Evolutionary conservation across 2,797 vertebrate species (phyloP), one percentile per base, ranked within the genome.

Genomic region (Lagocephalus sceleratus): DNA sequence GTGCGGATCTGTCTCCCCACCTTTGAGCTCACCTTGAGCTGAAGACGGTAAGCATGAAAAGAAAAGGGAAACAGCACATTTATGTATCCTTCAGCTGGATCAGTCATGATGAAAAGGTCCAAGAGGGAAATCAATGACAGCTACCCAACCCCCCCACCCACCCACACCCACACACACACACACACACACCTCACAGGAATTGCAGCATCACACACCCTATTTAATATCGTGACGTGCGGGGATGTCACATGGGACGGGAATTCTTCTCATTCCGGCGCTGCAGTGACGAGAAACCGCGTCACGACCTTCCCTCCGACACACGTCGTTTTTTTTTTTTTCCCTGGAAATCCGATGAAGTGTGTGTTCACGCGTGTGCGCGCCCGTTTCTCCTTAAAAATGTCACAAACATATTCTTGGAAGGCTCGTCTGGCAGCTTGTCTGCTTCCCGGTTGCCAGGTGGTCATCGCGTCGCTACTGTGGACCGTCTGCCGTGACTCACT

Each of bases 401-500:
- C 70, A 64, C 54, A 47, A 49, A 47, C 44, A 38, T 67, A 51
- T 79, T 82, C 77, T 76, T 71, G 75, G 82, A 85, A 85, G 66
- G 51, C 51, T 73, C 50, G 46, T 56, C 40, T 47, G 6, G 48
- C 67, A 56, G 50, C 12, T 9, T 20, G 38, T 16, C 52, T 6
- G 3, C 53, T 82, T 82, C 73, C 77, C 54, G 71, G 63, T 67
- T 71, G 55, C 59, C 22, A 1, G 47, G 62, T 3, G 20, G 43
- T 68, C 66, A 63, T 74, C 75, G 55, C 51, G 21, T 57, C 49
- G 62, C 59, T 66, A 61, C 51, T 6, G 16, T 66, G 66, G 76
- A 77, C 68, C 43, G 17, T 63, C 54, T 61, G n/a, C 52, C 51
- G 47, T 85, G 84, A 85, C 71, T 85, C 83, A 82, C 65, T 76